phyloP scores from a whole-genome alignment of 2,113 vertebrate species.

The Numenius arquata region DNA sequence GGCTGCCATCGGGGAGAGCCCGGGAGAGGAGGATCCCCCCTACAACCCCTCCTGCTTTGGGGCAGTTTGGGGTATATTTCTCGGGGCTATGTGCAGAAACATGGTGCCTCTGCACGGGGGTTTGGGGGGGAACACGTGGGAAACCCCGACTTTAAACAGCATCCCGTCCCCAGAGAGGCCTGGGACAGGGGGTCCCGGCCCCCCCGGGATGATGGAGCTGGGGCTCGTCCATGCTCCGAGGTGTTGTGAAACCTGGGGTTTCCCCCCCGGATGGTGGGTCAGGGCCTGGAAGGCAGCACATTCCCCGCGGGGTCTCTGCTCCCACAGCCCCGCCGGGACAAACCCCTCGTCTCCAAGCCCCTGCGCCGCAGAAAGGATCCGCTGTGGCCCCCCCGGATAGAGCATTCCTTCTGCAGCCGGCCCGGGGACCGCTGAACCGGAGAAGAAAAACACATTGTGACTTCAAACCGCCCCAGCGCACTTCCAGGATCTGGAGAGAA shows the following conservation, averaged over 20 bases:
- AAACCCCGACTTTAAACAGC: not conserved
- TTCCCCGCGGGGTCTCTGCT: not conserved
- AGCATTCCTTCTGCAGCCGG: slow-evolving; percentile 56
- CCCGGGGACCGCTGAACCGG: slow-evolving; percentile 35
- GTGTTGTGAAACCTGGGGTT: not conserved
- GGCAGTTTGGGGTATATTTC: not conserved
- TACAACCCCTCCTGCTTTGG: not conserved
- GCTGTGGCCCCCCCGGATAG: slow-evolving; percentile 42
- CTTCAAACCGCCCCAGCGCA: slow-evolving; percentile 64
- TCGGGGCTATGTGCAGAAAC: rapidly evolving
- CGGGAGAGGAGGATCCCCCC: not conserved
- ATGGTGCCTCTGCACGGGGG: rapidly evolving
- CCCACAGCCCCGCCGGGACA: not conserved
- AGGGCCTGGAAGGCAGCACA: not conserved
- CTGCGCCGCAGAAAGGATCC: not conserved
- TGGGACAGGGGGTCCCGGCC: not conserved
- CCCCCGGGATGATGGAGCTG: not conserved
- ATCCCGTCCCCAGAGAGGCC: not conserved
- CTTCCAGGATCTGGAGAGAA: slow-evolving; percentile 65
- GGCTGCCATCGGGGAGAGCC: not conserved
- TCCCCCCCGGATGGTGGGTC: not conserved
- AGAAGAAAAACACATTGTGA: slow-evolving; percentile 73
- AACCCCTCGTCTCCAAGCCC: not conserved
- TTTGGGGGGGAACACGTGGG: rapidly evolving
- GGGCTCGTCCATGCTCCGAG: not conserved